phyloP scores from a whole-genome alignment of 2,888 invertebrate species.

The Dicycla oo region DNA sequence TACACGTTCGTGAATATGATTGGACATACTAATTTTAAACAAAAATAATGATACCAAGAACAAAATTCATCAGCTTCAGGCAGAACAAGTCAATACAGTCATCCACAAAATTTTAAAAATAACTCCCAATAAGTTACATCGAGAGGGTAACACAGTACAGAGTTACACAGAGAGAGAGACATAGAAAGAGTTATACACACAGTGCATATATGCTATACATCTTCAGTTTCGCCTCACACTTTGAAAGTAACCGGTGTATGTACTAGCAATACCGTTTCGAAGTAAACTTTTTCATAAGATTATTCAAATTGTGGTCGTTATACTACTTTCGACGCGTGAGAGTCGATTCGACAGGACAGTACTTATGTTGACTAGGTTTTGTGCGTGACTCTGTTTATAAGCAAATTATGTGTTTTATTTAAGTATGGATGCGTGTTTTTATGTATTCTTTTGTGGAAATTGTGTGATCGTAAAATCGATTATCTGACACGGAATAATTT shows the following conservation, averaged over 20 bases:
- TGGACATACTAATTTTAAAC: background rate
- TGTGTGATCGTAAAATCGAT: slow-evolving; percentile 14
- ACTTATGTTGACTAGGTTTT: slow-evolving; percentile 19
- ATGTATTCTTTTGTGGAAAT: slow-evolving; percentile 9
- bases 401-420: slow-evolving; percentile 22
- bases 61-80: background rate
- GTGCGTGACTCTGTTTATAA: slow-evolving; percentile 38
- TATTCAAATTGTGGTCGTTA: slow-evolving; percentile 66
- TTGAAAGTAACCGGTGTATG: slow-evolving; percentile 38
- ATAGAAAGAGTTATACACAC: background rate
- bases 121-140: background rate
- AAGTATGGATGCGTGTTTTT: slow-evolving; percentile 34
- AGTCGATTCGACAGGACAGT: slow-evolving; percentile 27
- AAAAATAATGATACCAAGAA: background rate
- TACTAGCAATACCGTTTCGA: slow-evolving; percentile 31
- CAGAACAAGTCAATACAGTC: background rate
- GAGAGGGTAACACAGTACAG: background rate
- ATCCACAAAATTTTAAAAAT: background rate
- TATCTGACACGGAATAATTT: slow-evolving; percentile 4
- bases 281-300: slow-evolving; percentile 61
- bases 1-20: too few species aligned
- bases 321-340: slow-evolving; percentile 65
- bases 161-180: too few species aligned
- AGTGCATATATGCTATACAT: background rate
- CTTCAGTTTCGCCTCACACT: slow-evolving; percentile 30